Conservation (phyloP, 2,113 vertebrate species). For the Coreoperca whiteheadi region DNA sequence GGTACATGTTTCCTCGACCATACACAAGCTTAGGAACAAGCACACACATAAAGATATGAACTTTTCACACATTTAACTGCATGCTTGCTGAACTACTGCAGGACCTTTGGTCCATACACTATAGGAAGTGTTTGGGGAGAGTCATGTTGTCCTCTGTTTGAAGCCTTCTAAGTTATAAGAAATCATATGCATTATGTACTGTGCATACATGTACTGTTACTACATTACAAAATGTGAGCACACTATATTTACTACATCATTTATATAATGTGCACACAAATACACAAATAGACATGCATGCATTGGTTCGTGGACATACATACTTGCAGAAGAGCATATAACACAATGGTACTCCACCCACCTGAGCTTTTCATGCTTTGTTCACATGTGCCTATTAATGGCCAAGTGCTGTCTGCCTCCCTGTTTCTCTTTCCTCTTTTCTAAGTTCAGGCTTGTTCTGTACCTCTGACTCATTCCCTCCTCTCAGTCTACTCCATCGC, state of each 20-base stretch:
- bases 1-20: conserved; percentile 8
- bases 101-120: background rate
- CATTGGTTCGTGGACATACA: conserved; percentile 4
- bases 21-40: background rate
- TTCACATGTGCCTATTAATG: conserved; percentile 52
- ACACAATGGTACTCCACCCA: conserved; percentile 45
- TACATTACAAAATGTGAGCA: background rate
- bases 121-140: background rate
- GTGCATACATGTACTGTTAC: background rate
- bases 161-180: background rate
- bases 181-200: background rate
- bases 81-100: conserved; percentile 3
- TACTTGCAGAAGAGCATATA: conserved; percentile 19
- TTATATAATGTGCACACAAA: conserved; percentile 1
- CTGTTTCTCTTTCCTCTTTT: conserved; percentile 42
- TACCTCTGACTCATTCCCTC: conserved; percentile 54
- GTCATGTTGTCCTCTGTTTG: background rate
- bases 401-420: conserved; percentile 33
- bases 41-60: conserved; percentile 6
- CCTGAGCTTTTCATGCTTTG: conserved; percentile 51
- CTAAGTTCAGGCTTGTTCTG: conserved; percentile 53
- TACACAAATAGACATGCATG: background rate
- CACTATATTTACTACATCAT: background rate
- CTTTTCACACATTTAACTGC: background rate
- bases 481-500: conserved; percentile 14